Percentiles rank a stretch among this genome's conserved stretches.
Conservation (phyloP, 2,888 invertebrate species). For the Drosophila robusta region DNA sequence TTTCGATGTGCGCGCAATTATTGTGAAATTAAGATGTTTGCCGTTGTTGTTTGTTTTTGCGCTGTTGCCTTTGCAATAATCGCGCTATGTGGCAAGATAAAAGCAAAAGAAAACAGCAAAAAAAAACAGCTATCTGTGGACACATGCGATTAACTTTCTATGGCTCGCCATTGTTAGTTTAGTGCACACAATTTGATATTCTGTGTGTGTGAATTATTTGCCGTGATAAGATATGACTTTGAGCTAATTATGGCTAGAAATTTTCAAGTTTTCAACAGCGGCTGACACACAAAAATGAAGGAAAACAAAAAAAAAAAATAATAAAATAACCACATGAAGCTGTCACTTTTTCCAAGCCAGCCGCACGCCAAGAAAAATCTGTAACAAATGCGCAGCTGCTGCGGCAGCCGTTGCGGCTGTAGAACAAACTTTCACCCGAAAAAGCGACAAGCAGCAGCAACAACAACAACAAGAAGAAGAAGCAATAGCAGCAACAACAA, state of each 20-base stretch:
- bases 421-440: conserved; percentile 78
- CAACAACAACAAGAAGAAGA: neutral
- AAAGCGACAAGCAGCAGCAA: conserved; percentile 47
- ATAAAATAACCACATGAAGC: conserved; percentile 33
- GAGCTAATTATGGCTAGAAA: conserved; percentile 73
- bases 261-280: conserved; percentile 48
- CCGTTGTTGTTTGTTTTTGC: conserved; percentile 3
- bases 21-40: conserved; percentile 75
- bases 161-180: conserved; percentile 29
- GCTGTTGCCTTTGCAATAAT: conserved; percentile 24
- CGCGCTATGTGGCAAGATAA: conserved; percentile 37
- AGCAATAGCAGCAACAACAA: conserved; percentile 31
- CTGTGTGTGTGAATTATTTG: conserved; percentile 63
- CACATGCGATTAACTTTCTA: conserved; percentile 69
- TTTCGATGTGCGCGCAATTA: conserved; percentile 57
- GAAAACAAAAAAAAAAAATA: conserved; percentile 1
- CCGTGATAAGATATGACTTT: conserved; percentile 70
- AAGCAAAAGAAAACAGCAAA: conserved; percentile 16
- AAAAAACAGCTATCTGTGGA: neutral
- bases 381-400: conserved; percentile 66
- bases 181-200: conserved; percentile 18
- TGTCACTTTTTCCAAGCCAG: conserved; percentile 55
- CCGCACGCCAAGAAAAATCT: conserved; percentile 60
- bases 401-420: conserved; percentile 44
- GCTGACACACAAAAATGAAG: conserved; percentile 56